Evolutionary conservation across 2,888 invertebrate genomes (phyloP).

Genomic region (Sturmia bella): DNA sequence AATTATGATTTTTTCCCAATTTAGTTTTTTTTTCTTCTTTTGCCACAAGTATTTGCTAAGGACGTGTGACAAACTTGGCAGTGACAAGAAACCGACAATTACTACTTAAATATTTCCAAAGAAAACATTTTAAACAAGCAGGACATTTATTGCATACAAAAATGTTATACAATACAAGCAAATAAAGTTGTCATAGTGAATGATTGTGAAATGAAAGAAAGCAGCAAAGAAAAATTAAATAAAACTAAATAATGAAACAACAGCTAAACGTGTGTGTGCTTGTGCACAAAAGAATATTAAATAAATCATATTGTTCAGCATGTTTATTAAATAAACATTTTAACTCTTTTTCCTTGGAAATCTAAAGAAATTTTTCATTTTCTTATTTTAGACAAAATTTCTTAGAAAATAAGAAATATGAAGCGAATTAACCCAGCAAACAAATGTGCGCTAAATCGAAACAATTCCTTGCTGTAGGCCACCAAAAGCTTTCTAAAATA

Average conservation of each 20-base stretch:
- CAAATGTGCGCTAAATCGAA: no score
- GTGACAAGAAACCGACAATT: conserved; percentile 47
- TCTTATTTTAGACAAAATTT: not conserved
- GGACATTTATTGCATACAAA: conserved; percentile 48
- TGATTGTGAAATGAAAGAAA: conserved; percentile 7
- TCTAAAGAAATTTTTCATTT: not conserved
- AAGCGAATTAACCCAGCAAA: not conserved
- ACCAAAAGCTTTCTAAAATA: no score
- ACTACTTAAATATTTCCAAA: conserved; percentile 42
- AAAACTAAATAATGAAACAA: conserved; percentile 39
- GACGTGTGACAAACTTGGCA: conserved; percentile 43
- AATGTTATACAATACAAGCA: conserved; percentile 39
- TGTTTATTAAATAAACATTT: conserved; percentile 64
- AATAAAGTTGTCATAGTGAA: conserved; percentile 55
- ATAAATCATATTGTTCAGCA: conserved; percentile 61
- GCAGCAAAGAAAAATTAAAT: conserved; percentile 5
- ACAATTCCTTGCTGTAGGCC: no score
- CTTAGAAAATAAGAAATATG: not conserved
- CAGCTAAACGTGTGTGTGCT: not conserved
- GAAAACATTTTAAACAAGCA: conserved; percentile 2
- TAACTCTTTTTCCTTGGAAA: conserved; percentile 43
- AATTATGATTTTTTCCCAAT: not conserved
- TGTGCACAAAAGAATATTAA: conserved; percentile 54
- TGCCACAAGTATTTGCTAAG: not conserved
- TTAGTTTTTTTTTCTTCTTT: not conserved